These are phyloP conservation scores for Baryphthengus martii DNA, from an alignment of 2,113 vertebrate genomes.

Conservation along the genomic window DNA sequence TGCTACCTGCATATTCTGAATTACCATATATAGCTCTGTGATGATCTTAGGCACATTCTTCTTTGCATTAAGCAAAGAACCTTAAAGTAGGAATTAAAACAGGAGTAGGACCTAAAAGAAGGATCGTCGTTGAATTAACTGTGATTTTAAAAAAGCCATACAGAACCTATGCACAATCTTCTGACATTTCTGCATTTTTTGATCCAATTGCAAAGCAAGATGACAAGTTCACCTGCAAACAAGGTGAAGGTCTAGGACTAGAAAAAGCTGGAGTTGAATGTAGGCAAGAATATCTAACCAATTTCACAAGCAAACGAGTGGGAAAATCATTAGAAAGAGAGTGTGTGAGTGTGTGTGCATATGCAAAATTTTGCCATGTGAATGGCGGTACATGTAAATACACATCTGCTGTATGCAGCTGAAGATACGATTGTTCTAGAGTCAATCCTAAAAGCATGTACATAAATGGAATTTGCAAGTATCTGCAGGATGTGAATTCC, in stretches of 20 bases:
- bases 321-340: neutral
- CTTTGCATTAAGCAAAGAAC: neutral
- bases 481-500: neutral
- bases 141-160: neutral
- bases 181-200: neutral
- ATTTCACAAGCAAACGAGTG: neutral
- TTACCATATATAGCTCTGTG: neutral
- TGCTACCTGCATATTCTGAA: neutral
- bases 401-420: neutral
- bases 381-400: neutral
- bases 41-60: neutral
- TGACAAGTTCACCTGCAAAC: neutral
- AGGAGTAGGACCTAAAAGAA: neutral
- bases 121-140: neutral
- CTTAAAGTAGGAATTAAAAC: neutral
- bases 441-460: neutral
- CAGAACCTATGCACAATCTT: neutral
- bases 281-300: neutral
- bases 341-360: rapidly evolving
- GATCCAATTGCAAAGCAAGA: neutral
- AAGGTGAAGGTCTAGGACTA: neutral
- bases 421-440: neutral
- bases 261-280: neutral
- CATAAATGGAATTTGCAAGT: neutral
- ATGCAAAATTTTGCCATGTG: neutral